phyloP scores from a whole-genome alignment of 1,140 invertebrate genomes.

The Cydia pomonella region DNA sequence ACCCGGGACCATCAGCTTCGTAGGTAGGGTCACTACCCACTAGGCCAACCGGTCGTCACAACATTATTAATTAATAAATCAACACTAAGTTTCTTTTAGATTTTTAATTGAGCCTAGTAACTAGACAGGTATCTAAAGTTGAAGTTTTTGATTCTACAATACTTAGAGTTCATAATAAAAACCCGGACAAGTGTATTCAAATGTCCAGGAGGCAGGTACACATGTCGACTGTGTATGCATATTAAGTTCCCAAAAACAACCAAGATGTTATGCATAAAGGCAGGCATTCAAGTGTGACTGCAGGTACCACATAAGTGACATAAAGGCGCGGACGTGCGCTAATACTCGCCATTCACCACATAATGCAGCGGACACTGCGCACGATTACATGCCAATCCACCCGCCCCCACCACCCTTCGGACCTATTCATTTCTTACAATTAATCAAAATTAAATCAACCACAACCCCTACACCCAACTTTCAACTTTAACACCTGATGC shows the following conservation, averaged over 20 bases:
- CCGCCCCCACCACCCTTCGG: conserved; percentile 39
- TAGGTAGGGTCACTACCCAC: too few relatives aligned
- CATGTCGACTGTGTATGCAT: not conserved
- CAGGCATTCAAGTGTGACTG: not conserved
- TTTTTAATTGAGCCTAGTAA: too few relatives aligned
- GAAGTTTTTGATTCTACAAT: not conserved
- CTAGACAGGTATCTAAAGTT: not conserved
- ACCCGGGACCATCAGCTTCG: too few relatives aligned
- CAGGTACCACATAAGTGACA: conserved; percentile 14
- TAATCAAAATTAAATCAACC: conserved; percentile 78
- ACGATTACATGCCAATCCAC: conserved; percentile 38
- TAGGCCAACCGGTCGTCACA: too few relatives aligned
- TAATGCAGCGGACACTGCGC: conserved; percentile 40
- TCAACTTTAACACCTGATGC: conserved; percentile 41
- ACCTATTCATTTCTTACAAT: conserved; percentile 74
- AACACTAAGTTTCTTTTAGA: too few relatives aligned
- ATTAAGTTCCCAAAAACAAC: conserved; percentile 5
- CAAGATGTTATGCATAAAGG: not conserved
- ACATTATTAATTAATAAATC: too few relatives aligned
- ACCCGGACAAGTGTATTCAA: not conserved
- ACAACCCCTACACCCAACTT: conserved; percentile 38
- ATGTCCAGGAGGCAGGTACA: not conserved
- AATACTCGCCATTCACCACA: conserved; percentile 45
- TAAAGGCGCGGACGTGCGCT: conserved; percentile 23
- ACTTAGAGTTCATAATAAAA: not conserved